Percentiles rank a stretch among this genome's conserved stretches.
These are phyloP conservation scores for Apis cerana DNA, from an alignment of 1,140 invertebrate species.

Conservation along the genomic window DNA sequence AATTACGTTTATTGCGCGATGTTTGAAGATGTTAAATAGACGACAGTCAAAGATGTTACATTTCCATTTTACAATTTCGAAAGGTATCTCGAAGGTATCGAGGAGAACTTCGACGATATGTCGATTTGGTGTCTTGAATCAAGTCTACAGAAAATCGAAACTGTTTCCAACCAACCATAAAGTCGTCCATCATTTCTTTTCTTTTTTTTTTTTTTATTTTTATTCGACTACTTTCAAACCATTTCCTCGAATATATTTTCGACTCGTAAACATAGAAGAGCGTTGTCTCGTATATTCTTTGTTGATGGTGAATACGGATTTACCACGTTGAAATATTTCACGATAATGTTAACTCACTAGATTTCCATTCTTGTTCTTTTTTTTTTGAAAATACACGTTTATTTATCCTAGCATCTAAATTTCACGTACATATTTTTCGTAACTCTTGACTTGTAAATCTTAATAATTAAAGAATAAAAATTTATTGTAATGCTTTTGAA, in stretches of 20 bases:
- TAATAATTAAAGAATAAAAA: too few relatives aligned
- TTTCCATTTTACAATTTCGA: constrained; percentile 18
- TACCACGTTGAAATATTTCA: too few relatives aligned
- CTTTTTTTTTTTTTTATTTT: background rate
- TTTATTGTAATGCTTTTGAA: too few relatives aligned
- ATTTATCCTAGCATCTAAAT: too few relatives aligned
- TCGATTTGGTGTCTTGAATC: background rate
- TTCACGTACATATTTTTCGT: too few relatives aligned
- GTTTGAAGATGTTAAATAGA: too few relatives aligned
- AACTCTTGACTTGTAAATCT: too few relatives aligned
- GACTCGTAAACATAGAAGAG: constrained; percentile 28
- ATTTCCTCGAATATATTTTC: constrained; percentile 49
- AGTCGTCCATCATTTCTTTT: constrained; percentile 33
- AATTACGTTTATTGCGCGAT: too few relatives aligned
- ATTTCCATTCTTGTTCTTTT: too few relatives aligned
- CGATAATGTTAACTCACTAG: too few relatives aligned
- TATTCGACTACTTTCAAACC: background rate
- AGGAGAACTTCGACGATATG: background rate
- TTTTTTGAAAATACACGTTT: too few relatives aligned
- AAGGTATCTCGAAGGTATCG: background rate
- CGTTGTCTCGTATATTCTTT: constrained; percentile 10
- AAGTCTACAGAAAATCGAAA: background rate
- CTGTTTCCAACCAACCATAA: background rate
- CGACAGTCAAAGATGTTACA: background rate
- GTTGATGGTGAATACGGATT: too few relatives aligned